Evolutionary conservation across 2,888 invertebrate species (phyloP), one percentile per base, ranked within the genome.

Genomic region (Drosophila nr. fundita): DNA sequence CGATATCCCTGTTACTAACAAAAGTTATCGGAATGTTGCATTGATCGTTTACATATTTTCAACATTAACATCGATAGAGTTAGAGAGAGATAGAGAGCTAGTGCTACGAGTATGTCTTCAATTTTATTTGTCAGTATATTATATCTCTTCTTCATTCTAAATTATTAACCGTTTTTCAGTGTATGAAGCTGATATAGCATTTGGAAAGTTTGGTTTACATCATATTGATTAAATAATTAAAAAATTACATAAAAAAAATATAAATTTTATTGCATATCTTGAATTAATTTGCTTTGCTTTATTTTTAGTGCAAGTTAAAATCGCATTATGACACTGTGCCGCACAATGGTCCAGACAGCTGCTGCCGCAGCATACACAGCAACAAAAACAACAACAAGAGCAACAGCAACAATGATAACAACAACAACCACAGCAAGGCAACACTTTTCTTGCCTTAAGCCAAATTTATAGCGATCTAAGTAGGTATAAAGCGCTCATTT

Each of bases 401-500:
- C 50, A 29, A 54, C 64, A 18, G 6, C 18, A 11, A 11, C 32
- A 32, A 32, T 1, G 32, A 11, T 32, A 36, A 38, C 29, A 55
- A 29, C 29, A 55, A 57, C 29, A 40, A 30, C 29, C n/a, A 45
- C 66, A 49, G 59, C 73, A 76, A 76, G 90, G 86, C 89, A 87
- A 90, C 87, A 87, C 87, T 90, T 90, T 87, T 87, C 89, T 87
- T 87, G 90, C 87, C 90, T 83, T 90, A 90, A 87, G 87, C 90
- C 79, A 87, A 87, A 87, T 87, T 87, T 87, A 87, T 87, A 87
- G 87, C 87, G 87, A 87, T 87, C 90, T 87, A 87, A 87, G 87
- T 87, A 90, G 90, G 87, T 90, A 87, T 90, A 87, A 87, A 90
- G 90, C 87, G 90, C 86, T 87, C 87, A 87, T 87, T 90, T 90